Percentiles rank a stretch among this genome's conserved stretches.
These are phyloP conservation scores for Mormyrus iriodes DNA, from an alignment of 2,113 vertebrate genomes.

Conservation along the genomic window DNA sequence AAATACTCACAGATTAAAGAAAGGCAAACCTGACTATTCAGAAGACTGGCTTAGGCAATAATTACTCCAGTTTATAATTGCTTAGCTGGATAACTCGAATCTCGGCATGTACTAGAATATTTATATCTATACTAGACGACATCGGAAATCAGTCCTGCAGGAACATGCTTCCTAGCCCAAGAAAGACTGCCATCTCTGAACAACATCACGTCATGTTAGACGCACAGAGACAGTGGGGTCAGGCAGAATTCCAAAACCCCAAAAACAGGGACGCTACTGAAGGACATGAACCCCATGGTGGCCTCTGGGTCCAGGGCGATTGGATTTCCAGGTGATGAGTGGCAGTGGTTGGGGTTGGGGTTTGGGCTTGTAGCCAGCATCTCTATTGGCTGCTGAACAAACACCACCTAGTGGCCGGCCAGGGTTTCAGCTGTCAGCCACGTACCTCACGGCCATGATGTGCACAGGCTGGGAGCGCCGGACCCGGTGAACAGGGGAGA, in stretches of 20 bases:
- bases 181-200: not conserved
- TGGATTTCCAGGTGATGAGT: not conserved
- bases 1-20: not conserved
- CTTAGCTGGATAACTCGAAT: not conserved
- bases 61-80: not conserved
- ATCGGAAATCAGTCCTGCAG: not conserved
- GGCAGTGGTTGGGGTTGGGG: not conserved
- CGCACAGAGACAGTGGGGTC: not conserved
- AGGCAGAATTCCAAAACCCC: not conserved
- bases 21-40: not conserved
- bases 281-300: not conserved
- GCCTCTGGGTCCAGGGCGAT: not conserved
- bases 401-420: not conserved
- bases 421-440: not conserved
- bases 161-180: not conserved
- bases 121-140: not conserved
- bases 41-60: not conserved
- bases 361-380: not conserved
- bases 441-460: constrained; percentile 88
- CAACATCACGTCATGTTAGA: not conserved
- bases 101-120: not conserved
- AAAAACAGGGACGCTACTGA: not conserved
- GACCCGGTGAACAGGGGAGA: constrained; percentile 59
- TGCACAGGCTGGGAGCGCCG: constrained; percentile 87
- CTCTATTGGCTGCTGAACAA: not conserved